Evolutionary conservation across 2,797 vertebrate genomes (phyloP).

Genomic region (Chrysocyon brachyurus): DNA sequence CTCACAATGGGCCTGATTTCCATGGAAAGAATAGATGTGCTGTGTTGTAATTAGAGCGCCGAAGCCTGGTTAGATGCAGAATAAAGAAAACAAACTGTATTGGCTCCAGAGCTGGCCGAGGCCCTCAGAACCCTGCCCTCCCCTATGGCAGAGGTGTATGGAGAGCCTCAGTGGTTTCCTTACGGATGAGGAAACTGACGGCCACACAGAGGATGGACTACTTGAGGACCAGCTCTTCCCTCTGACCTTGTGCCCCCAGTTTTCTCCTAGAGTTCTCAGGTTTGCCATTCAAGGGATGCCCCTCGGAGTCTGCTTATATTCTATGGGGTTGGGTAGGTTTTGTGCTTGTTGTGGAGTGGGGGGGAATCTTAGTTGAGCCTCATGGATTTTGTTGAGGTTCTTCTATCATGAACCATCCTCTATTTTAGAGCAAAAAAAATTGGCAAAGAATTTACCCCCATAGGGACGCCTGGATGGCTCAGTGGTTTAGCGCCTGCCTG

Average conservation of each 20-base stretch:
- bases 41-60: background rate
- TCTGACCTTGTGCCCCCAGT: rapidly evolving
- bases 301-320: background rate
- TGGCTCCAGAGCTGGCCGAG: background rate
- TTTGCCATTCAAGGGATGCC: background rate
- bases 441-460: background rate
- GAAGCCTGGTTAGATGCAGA: background rate
- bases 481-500: no score
- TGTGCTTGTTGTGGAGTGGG: background rate
- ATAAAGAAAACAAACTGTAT: background rate
- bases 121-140: background rate
- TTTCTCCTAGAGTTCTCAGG: rapidly evolving
- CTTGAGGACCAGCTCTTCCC: background rate
- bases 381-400: background rate
- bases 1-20: conserved; percentile 32
- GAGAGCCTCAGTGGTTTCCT: background rate
- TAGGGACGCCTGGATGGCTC: no score
- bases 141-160: background rate
- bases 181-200: background rate
- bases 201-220: no score
- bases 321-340: background rate
- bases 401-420: background rate
- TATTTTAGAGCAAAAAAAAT: background rate
- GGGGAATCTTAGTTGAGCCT: background rate
- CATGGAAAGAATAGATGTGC: background rate